phyloP scores from a whole-genome alignment of 1,140 invertebrate genomes.

The Drosophila ananassae region DNA sequence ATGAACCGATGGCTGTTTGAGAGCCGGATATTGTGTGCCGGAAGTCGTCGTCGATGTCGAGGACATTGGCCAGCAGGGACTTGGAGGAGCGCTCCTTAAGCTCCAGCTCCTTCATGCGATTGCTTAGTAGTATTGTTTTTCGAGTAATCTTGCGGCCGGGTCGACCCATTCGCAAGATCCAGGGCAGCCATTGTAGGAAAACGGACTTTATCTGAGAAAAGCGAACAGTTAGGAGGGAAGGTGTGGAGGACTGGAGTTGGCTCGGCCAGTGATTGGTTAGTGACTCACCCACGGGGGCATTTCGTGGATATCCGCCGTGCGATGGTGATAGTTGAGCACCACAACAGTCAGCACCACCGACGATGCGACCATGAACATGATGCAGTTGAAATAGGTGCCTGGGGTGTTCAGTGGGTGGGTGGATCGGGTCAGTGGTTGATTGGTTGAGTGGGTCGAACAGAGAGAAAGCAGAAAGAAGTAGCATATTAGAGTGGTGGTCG shows the following conservation, averaged over 20 bases:
- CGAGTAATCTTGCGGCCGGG: conserved; percentile 97
- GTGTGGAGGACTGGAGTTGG: not conserved
- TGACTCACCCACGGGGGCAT: conserved; percentile 97
- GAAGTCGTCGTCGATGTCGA: conserved; percentile 98
- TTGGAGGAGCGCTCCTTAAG: conserved; percentile 96
- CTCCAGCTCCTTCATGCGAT: conserved; percentile 95
- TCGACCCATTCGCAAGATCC: conserved; percentile 96
- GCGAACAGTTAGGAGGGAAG: not conserved
- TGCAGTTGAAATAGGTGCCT: conserved; percentile 99
- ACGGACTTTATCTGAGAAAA: conserved; percentile 92
- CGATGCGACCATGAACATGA: conserved; percentile 99
- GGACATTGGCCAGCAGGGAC: conserved; percentile 95
- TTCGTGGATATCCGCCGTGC: conserved; percentile 97
- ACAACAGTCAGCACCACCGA: conserved; percentile 99
- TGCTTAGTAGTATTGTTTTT: conserved; percentile 94
- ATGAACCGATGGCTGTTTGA: conserved; percentile 85
- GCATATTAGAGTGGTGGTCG: conserved; percentile 50
- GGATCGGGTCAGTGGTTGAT: conserved; percentile 8
- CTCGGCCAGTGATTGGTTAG: not conserved
- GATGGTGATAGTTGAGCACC: conserved; percentile 99
- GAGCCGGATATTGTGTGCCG: conserved; percentile 86
- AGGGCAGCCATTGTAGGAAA: conserved; percentile 98
- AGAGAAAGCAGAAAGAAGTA: conserved; percentile 44
- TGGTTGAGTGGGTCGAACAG: conserved; percentile 30
- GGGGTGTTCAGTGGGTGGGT: conserved; percentile 4